Evolutionary conservation across 2,797 vertebrate species (phyloP).

Genomic region (Dicrostonyx torquatus): DNA sequence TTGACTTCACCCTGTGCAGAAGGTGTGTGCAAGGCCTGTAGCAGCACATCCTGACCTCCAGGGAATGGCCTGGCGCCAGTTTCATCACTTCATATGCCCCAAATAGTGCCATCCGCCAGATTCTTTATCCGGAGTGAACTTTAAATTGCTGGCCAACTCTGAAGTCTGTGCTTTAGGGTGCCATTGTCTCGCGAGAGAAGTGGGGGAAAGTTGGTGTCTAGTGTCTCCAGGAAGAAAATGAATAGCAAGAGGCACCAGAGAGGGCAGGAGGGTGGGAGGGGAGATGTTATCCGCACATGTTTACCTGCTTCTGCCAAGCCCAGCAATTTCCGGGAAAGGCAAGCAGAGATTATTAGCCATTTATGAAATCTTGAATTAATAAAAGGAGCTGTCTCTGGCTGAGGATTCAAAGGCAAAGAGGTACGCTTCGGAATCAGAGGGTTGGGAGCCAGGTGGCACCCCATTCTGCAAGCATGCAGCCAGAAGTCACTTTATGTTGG

Average conservation of each 20-base stretch:
- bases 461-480: not conserved
- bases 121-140: slow-evolving; percentile 15
- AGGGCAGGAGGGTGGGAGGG: not conserved
- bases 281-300: not conserved
- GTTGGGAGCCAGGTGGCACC: not conserved
- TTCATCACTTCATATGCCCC: not conserved
- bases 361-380: slow-evolving; percentile 66
- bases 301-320: slow-evolving; percentile 45
- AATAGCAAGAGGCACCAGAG: not conserved
- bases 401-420: slow-evolving; percentile 13
- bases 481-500: not conserved
- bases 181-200: not conserved
- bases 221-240: not conserved
- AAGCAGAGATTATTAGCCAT: slow-evolving; percentile 56
- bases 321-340: slow-evolving; percentile 64
- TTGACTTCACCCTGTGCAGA: not conserved
- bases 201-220: not conserved
- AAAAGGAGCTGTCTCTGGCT: slow-evolving; percentile 45
- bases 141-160: not conserved
- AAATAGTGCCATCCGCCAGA: not conserved
- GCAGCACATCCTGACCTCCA: slow-evolving; percentile 1
- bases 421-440: not conserved
- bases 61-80: not conserved
- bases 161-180: not conserved
- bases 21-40: not conserved